Conservation (phyloP, 2,113 vertebrate genomes). For the Lampris megalopsis region DNA sequence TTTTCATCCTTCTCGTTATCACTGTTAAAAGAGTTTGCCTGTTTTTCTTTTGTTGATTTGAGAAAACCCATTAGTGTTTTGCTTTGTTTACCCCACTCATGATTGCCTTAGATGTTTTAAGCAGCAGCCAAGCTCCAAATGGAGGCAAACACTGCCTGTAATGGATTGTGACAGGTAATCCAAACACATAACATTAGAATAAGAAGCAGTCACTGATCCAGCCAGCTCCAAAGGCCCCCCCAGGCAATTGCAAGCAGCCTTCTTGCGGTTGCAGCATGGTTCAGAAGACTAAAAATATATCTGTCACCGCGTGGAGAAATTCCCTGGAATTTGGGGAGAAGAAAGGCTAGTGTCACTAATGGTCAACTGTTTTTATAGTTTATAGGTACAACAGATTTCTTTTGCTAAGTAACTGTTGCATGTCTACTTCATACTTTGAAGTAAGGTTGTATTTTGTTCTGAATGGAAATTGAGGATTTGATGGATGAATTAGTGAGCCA, state of each 20-base stretch:
- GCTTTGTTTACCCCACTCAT: slow-evolving; percentile 73
- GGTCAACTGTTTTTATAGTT: slow-evolving; percentile 64
- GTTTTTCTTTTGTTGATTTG: slow-evolving; percentile 71
- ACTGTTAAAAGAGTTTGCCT: slow-evolving; percentile 62
- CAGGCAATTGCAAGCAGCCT: slow-evolving; percentile 75
- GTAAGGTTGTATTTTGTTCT: not conserved
- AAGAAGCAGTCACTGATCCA: slow-evolving; percentile 81
- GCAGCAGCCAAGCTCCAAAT: slow-evolving; percentile 66
- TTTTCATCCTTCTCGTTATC: slow-evolving; percentile 74
- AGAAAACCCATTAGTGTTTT: slow-evolving; percentile 74
- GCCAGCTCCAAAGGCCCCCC: slow-evolving; percentile 75
- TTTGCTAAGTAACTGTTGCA: slow-evolving; percentile 23
- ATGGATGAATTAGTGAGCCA: slow-evolving; percentile 50
- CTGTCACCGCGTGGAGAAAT: slow-evolving; percentile 69
- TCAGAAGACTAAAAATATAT: slow-evolving; percentile 74
- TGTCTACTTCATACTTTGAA: slow-evolving; percentile 16
- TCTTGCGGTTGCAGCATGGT: slow-evolving; percentile 72
- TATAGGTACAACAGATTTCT: slow-evolving; percentile 27
- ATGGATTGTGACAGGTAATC: slow-evolving; percentile 83
- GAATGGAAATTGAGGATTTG: slow-evolving; percentile 2
- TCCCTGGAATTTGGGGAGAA: slow-evolving; percentile 64
- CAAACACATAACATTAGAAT: slow-evolving; percentile 83
- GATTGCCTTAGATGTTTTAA: slow-evolving; percentile 77
- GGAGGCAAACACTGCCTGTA: slow-evolving; percentile 70
- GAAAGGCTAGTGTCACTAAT: slow-evolving; percentile 54